phyloP scores from a whole-genome alignment of 1,140 invertebrate species.

The Lethocerus indicus region DNA sequence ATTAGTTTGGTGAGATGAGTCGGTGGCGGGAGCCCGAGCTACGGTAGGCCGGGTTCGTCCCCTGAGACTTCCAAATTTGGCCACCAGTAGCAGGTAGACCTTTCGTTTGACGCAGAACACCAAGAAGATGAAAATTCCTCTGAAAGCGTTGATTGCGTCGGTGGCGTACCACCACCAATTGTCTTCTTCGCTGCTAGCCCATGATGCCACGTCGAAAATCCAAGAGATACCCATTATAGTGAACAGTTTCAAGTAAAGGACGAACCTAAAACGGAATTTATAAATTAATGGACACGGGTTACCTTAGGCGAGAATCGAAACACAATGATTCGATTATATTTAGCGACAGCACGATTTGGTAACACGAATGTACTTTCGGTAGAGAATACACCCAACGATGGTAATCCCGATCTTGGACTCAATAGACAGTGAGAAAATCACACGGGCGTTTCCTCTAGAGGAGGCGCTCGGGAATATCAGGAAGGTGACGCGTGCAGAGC shows the following conservation, averaged over 20 bases:
- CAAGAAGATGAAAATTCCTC: constrained; percentile 46
- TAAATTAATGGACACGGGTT: neutral
- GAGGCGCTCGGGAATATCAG: too few relatives aligned
- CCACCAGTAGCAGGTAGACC: neutral
- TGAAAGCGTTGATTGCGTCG: constrained; percentile 36
- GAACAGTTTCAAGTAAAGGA: constrained; percentile 45
- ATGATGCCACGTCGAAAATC: constrained; percentile 50
- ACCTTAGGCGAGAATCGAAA: too few relatives aligned
- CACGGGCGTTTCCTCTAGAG: neutral
- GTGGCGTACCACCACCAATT: constrained; percentile 39
- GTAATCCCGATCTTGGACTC: neutral
- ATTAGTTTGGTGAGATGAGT: too few relatives aligned
- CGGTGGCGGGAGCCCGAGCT: too few relatives aligned
- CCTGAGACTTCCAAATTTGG: neutral
- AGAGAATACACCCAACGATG: neutral
- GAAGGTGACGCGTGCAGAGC: too few relatives aligned
- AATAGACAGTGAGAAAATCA: neutral
- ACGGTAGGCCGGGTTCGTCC: too few relatives aligned
- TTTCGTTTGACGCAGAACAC: constrained; percentile 47
- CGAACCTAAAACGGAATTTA: constrained; percentile 17
- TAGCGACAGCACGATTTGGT: too few relatives aligned
- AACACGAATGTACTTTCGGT: neutral
- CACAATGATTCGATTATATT: too few relatives aligned
- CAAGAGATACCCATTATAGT: constrained; percentile 58
- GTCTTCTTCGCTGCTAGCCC: constrained; percentile 24